Evolutionary conservation across 2,113 vertebrate genomes (phyloP).

Genomic region (Cyanocitta stelleri): DNA sequence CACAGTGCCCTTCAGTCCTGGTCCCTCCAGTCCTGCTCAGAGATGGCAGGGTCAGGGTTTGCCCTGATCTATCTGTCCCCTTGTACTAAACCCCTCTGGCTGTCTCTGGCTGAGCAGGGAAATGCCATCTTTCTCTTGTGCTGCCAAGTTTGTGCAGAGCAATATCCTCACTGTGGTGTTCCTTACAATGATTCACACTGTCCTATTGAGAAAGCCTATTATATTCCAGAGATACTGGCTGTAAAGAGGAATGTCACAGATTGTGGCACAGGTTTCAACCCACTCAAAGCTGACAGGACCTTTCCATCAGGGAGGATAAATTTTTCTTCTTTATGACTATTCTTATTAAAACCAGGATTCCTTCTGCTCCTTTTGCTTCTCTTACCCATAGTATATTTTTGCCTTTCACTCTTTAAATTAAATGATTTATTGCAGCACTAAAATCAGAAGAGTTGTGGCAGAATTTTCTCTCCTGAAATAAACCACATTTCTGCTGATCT

Average conservation of each 20-base stretch:
- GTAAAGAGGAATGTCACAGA: constrained; percentile 32
- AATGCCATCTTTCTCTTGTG: neutral
- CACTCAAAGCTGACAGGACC: constrained; percentile 27
- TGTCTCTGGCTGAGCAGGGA: neutral
- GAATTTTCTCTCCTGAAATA: neutral
- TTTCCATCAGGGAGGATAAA: constrained; percentile 13
- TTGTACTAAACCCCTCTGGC: fast-evolving
- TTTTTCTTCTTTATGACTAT: constrained; percentile 18
- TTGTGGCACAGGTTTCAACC: neutral
- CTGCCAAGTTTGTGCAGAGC: neutral
- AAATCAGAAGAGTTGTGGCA: neutral
- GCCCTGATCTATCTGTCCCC: neutral
- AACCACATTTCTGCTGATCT: constrained; percentile 25
- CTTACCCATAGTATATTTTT: neutral
- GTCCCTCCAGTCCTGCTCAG: neutral
- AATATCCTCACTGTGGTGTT: neutral
- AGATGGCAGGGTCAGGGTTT: neutral
- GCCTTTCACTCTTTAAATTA: neutral
- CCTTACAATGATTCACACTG: neutral
- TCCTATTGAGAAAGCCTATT: neutral
- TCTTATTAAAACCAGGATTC: constrained; percentile 8
- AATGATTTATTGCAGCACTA: neutral
- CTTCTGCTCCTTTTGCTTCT: neutral
- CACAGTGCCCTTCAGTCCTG: neutral
- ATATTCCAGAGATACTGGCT: neutral